Conservation (phyloP, 2,113 vertebrate genomes). For the Lycaon pictus region DNA sequence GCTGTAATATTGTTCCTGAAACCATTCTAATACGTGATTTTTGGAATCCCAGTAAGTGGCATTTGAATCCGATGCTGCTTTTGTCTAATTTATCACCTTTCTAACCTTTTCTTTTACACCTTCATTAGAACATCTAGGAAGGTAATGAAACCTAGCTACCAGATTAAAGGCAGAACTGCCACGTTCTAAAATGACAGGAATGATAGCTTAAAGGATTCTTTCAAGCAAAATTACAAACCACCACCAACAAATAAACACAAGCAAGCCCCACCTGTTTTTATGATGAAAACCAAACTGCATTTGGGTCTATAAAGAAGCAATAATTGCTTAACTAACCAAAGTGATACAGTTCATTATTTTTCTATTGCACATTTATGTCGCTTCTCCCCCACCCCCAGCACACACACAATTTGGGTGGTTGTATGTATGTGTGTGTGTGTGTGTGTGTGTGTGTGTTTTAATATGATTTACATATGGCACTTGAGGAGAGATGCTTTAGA, state of each 20-base stretch:
- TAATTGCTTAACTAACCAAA: constrained; percentile 72
- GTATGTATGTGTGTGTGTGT: too few relatives aligned
- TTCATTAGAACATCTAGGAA: constrained; percentile 47
- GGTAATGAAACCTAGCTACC: neutral
- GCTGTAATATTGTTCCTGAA: constrained; percentile 18
- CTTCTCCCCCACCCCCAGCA: constrained; percentile 72
- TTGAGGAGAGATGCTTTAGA: constrained; percentile 84
- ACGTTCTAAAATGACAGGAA: constrained; percentile 34
- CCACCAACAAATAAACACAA: neutral
- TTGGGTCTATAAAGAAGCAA: constrained; percentile 56
- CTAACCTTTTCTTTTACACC: constrained; percentile 60
- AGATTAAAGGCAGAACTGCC: constrained; percentile 12
- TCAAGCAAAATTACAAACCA: constrained; percentile 37
- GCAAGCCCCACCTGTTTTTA: constrained; percentile 51
- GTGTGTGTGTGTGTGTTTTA: too few relatives aligned
- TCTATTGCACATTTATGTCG: constrained; percentile 76
- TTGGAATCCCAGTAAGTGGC: constrained; percentile 23
- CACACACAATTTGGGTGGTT: constrained; percentile 78
- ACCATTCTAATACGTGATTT: constrained; percentile 37
- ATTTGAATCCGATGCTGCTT: constrained; percentile 1
- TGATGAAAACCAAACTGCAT: constrained; percentile 63
- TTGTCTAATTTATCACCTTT: constrained; percentile 52
- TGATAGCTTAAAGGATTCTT: neutral
- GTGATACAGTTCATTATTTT: constrained; percentile 77
- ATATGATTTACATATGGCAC: constrained; percentile 85